Evolutionary conservation across 2,113 vertebrate species (phyloP), one percentile per base, ranked within the genome.

Genomic region (Apteryx mantelli): DNA sequence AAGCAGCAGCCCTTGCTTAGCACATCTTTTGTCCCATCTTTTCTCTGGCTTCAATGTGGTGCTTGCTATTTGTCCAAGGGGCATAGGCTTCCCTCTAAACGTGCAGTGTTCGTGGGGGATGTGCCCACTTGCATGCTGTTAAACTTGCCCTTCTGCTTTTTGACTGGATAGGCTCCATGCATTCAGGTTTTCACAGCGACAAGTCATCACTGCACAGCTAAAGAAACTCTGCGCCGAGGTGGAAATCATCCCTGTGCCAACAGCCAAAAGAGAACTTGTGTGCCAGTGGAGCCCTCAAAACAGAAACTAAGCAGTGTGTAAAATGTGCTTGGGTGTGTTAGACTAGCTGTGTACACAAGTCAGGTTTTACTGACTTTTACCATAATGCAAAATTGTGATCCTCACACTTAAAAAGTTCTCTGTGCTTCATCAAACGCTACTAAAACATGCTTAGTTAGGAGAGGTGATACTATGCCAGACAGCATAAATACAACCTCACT

Each of bases 101-200:
- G 0, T 0, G 0, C 11, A 38, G 5, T 30, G 15, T 42, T 79
- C 48, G 48, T 53, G 15, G 20, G 46, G 42, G 69, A 55, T 52
- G 34, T 0, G 1, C 44, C 44, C 60, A 50, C 30, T 64, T 36
- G 19, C n/a, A 26, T 15, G 22, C 19, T 17, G 5, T 74, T 65
- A 34, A 69, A 8, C 19, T 44, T 34, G 24, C 4, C 52, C 32
- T 76, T 63, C 32, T 50, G 42, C 15, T 80, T 14, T 85, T 82
- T 44, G 11, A n/a, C 40, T 28, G 52, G 22, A 12, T 26, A 24
- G 30, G 25, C 32, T 61, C 18, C 22, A 3, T 11, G 26, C 5
- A 3, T 25, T 28, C 5, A 3, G 8, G 11, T 48, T 77, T 77
- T 75, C 38, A 38, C 68, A 53, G 69, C 46, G 71, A 34, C 36